phyloP scores from a whole-genome alignment of 2,113 vertebrate species.

The Erythrocercus mccallii region DNA sequence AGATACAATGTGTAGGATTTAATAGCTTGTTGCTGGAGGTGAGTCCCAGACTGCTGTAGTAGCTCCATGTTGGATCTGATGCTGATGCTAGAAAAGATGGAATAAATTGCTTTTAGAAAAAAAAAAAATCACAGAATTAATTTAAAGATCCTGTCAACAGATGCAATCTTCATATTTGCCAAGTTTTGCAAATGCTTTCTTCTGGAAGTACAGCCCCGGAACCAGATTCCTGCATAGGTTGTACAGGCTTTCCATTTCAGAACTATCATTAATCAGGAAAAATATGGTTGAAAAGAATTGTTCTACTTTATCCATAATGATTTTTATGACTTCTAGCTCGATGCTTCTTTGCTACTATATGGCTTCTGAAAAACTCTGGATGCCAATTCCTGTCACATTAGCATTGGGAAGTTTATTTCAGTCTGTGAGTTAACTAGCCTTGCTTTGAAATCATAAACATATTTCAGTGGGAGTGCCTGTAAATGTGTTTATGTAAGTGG shows the following conservation, averaged over 20 bases:
- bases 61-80: conserved; percentile 4
- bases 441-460: not conserved
- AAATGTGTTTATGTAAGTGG: not conserved
- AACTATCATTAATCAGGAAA: not conserved
- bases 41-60: not conserved
- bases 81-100: conserved; percentile 7
- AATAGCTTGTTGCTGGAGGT: not conserved
- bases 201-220: not conserved
- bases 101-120: conserved; percentile 7
- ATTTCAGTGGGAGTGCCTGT: not conserved
- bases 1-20: not conserved
- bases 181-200: not conserved
- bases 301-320: not conserved
- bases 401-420: not conserved
- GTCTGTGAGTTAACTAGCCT: not conserved
- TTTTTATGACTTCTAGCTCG: not conserved
- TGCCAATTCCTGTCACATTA: not conserved
- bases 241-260: not conserved
- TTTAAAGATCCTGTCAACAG: not conserved
- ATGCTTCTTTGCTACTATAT: not conserved
- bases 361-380: not conserved
- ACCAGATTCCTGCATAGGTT: not conserved
- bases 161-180: not conserved
- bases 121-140: not conserved
- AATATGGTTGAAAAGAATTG: not conserved